Percentiles rank a stretch among this genome's conserved stretches.
These are phyloP conservation scores for Microcebus ravelobensis DNA, from an alignment of 2,113 vertebrate genomes.

Conservation along the genomic window DNA sequence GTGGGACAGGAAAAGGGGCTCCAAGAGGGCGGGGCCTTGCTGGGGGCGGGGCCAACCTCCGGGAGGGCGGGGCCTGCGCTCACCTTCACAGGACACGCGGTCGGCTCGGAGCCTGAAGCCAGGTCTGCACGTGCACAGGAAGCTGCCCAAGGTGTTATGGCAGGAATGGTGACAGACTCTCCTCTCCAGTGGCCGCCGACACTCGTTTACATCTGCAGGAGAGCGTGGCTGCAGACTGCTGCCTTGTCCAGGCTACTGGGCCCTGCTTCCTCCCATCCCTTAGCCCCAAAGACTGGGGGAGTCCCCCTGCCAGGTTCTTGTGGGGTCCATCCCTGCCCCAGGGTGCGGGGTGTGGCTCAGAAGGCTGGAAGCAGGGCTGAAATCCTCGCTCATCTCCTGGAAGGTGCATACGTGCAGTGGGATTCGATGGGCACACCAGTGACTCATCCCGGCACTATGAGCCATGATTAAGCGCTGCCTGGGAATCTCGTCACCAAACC, in stretches of 20 bases:
- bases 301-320: background rate
- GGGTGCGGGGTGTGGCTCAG: background rate
- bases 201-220: conserved; percentile 86
- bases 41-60: accelerated
- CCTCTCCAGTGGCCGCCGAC: conserved; percentile 78
- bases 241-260: background rate
- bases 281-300: background rate
- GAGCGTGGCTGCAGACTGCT: background rate
- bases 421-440: background rate
- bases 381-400: background rate
- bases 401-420: background rate
- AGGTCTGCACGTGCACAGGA: conserved; percentile 85
- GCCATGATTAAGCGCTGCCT: background rate
- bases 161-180: conserved; percentile 86
- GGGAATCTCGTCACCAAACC: background rate
- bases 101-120: conserved; percentile 84
- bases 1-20: background rate
- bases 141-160: conserved; percentile 87
- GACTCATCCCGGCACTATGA: background rate
- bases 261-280: background rate
- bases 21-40: background rate
- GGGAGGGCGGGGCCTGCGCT: background rate
- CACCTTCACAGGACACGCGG: conserved; percentile 87
- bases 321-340: background rate
- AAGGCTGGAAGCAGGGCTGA: background rate